phyloP scores from a whole-genome alignment of 2,113 vertebrate genomes.

The Rhea pennata region DNA sequence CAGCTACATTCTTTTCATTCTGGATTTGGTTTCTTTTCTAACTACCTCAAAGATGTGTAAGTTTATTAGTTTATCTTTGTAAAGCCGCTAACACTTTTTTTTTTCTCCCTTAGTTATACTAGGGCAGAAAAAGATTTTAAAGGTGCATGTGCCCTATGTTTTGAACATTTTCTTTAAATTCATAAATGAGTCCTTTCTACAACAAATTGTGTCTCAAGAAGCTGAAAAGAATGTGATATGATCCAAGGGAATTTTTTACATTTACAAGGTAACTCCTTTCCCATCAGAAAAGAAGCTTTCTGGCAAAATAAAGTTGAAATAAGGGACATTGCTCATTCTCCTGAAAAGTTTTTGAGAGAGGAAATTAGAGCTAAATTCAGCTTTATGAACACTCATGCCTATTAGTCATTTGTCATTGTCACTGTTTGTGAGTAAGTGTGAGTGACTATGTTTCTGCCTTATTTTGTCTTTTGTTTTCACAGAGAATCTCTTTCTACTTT shows the following conservation, averaged over 20 bases:
- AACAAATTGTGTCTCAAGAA: not conserved
- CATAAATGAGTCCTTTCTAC: not conserved
- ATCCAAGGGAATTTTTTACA: not conserved
- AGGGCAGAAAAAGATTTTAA: not conserved
- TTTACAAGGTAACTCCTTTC: not conserved
- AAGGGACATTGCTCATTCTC: not conserved
- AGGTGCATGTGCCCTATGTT: not conserved
- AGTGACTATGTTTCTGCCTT: not conserved
- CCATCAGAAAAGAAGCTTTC: not conserved
- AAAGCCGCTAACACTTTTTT: not conserved
- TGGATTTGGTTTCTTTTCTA: not conserved
- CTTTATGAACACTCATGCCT: not conserved
- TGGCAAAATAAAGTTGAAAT: not conserved
- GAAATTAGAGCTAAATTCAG: constrained; percentile 23
- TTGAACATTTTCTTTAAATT: not conserved
- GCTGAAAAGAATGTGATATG: not conserved
- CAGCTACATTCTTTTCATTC: not conserved
- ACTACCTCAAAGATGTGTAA: not conserved
- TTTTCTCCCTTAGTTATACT: not conserved
- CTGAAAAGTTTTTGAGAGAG: not conserved
- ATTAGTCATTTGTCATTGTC: not conserved
- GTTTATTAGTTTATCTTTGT: not conserved
- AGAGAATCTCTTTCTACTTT: not conserved
- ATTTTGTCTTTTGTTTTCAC: not conserved
- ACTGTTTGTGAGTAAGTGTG: not conserved